These are phyloP conservation scores for Ischnus inquisitorius DNA, from an alignment of 2,888 invertebrate genomes.

Conservation along the genomic window DNA sequence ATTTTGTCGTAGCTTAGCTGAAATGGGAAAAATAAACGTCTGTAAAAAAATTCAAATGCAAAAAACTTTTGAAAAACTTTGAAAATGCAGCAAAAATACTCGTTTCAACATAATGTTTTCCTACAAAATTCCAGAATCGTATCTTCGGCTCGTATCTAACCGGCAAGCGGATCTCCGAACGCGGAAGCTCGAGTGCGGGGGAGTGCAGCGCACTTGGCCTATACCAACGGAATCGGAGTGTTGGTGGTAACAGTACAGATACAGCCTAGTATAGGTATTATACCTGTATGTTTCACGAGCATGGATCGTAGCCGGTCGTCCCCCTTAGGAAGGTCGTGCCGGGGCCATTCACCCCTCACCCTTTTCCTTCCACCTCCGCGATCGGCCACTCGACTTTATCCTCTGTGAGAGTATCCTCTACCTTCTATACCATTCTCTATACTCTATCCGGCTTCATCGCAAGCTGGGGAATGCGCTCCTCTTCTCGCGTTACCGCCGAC, in stretches of 20 bases:
- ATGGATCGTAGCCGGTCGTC: conserved; percentile 59
- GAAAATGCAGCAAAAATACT: no score
- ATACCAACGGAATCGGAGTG: conserved; percentile 19
- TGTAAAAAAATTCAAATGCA: no score
- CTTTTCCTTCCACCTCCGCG: conserved; percentile 74
- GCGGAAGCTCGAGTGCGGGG: conserved; percentile 75
- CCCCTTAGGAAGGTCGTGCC: conserved; percentile 78
- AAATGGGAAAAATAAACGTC: no score
- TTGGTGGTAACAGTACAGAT: conserved; percentile 40
- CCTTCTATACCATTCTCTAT: conserved; percentile 35
- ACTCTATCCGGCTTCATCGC: conserved; percentile 65
- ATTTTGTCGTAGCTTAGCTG: no score
- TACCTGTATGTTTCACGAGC: conserved; percentile 48
- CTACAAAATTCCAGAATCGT: not conserved
- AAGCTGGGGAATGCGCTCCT: conserved; percentile 61
- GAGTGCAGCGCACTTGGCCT: conserved; percentile 65
- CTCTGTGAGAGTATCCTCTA: conserved; percentile 44
- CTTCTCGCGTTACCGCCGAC: conserved; percentile 64
- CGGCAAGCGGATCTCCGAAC: conserved; percentile 71
- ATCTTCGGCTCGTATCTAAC: conserved; percentile 49
- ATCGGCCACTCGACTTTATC: conserved; percentile 58
- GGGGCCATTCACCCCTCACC: conserved; percentile 79
- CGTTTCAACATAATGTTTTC: no score
- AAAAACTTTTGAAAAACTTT: no score
- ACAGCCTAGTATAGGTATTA: conserved; percentile 27